A percentile compares a stretch with the other conserved stretches of the same genome.
phyloP scores from a whole-genome alignment of 2,888 invertebrate species.

The Aromia moschata region DNA sequence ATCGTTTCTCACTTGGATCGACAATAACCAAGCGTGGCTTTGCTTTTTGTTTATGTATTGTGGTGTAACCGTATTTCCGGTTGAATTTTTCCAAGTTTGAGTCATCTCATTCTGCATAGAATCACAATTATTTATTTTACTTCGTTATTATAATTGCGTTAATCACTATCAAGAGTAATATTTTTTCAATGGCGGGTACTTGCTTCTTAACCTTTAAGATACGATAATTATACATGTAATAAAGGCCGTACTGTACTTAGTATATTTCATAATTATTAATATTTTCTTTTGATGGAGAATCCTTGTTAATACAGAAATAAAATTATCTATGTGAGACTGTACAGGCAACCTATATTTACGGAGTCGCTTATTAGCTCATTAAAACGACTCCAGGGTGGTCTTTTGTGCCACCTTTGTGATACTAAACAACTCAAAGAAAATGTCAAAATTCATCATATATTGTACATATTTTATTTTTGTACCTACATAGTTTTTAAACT shows the following conservation, averaged over 20 bases:
- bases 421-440: no score
- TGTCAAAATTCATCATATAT: no score
- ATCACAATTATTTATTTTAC: conserved; percentile 24
- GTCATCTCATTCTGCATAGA: conserved; percentile 31
- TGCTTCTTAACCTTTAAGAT: not conserved
- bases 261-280: not conserved
- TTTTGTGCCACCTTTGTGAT: no score
- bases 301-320: no score
- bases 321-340: no score
- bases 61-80: conserved; percentile 34
- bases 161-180: not conserved
- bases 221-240: not conserved
- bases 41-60: conserved; percentile 33
- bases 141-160: conserved; percentile 25
- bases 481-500: no score
- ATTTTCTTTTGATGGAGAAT: not conserved
- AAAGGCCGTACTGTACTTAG: no score
- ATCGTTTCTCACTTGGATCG: conserved; percentile 21
- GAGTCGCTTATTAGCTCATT: no score
- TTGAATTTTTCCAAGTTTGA: conserved; percentile 40
- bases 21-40: conserved; percentile 28
- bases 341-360: no score
- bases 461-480: no score
- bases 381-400: no score
- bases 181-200: not conserved